These are phyloP conservation scores for Lagorchestes hirsutus DNA, from an alignment of 2,797 vertebrate species.

Conservation along the genomic window DNA sequence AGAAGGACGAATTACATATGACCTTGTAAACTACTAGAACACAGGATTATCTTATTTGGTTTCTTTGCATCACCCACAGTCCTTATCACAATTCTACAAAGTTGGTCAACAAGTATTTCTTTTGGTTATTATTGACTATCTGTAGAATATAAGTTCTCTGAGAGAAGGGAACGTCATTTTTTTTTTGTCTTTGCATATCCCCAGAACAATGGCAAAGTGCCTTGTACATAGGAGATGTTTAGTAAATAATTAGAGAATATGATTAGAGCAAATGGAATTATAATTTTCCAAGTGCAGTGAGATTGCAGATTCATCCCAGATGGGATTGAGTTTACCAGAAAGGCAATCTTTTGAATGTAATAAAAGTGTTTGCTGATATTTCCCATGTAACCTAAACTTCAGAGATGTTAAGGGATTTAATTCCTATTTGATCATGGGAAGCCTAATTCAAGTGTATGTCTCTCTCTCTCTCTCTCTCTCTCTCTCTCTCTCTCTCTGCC, in stretches of 20 bases:
- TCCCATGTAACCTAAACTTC: background rate
- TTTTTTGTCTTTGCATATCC: background rate
- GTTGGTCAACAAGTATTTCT: background rate
- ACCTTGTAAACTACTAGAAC: background rate
- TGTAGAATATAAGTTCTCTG: background rate
- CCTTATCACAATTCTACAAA: background rate
- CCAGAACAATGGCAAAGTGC: background rate
- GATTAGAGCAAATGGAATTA: background rate
- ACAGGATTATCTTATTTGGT: background rate
- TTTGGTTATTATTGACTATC: background rate
- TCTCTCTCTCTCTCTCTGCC: too few relatives aligned
- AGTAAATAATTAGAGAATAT: background rate
- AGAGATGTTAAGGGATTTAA: background rate
- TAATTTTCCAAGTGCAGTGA: background rate
- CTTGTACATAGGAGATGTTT: background rate
- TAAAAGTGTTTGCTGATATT: background rate
- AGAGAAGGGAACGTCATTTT: background rate
- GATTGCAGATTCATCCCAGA: background rate
- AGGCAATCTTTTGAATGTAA: background rate
- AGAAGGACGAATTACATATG: background rate
- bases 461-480: too few relatives aligned
- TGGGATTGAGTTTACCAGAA: background rate
- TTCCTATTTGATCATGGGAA: background rate
- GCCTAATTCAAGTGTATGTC: background rate
- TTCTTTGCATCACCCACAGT: background rate